A percentile compares a stretch with the other conserved stretches of the same genome.
phyloP scores from a whole-genome alignment of 1,140 invertebrate genomes.

The Drosophila novamexicana region DNA sequence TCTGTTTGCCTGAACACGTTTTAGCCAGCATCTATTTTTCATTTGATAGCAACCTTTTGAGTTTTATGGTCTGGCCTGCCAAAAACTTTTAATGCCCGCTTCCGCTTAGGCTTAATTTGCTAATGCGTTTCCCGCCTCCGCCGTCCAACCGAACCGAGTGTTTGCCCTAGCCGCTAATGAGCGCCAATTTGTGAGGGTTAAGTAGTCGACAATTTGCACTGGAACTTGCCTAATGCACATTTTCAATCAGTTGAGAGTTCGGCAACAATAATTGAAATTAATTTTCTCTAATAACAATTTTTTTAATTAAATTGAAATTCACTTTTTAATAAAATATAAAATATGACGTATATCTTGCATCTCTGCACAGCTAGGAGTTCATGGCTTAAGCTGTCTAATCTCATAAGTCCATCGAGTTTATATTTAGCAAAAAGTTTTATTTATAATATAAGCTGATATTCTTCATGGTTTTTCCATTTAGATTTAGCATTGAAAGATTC shows the following conservation, averaged over 20 bases:
- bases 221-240: background rate
- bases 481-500: too few relatives aligned
- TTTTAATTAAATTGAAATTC: too few relatives aligned
- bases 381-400: too few relatives aligned
- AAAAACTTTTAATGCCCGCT: constrained; percentile 70
- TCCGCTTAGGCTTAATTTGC: constrained; percentile 67
- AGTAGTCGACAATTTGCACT: background rate
- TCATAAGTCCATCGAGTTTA: too few relatives aligned
- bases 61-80: constrained; percentile 52
- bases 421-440: too few relatives aligned
- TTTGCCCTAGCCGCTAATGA: constrained; percentile 61
- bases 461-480: too few relatives aligned
- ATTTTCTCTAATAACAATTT: too few relatives aligned
- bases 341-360: too few relatives aligned
- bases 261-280: background rate
- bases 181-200: constrained; percentile 52
- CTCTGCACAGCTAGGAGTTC: too few relatives aligned
- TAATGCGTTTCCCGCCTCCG: constrained; percentile 54
- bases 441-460: too few relatives aligned
- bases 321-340: too few relatives aligned
- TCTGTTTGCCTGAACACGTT: constrained; percentile 45
- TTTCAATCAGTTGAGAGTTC: constrained; percentile 1
- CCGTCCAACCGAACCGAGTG: constrained; percentile 21
- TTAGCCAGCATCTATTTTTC: constrained; percentile 66
- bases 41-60: constrained; percentile 65